These are phyloP conservation scores for Phylloscopus trochiloides DNA, from an alignment of 2,113 vertebrate genomes.

Conservation along the genomic window DNA sequence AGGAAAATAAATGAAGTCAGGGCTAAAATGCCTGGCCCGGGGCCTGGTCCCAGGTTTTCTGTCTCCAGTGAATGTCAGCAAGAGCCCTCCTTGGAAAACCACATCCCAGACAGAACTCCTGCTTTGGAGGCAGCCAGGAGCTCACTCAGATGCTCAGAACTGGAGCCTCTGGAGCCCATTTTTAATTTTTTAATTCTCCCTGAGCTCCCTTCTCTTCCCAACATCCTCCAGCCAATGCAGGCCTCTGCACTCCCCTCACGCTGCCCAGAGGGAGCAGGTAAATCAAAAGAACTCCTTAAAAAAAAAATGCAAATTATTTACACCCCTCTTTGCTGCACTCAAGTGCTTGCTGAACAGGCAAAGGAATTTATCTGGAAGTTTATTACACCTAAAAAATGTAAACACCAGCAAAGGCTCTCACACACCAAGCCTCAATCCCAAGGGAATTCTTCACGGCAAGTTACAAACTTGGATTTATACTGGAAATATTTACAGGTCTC, in stretches of 20 bases:
- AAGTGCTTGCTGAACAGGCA: fast-evolving
- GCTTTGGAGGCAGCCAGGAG: neutral
- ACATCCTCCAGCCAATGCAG: neutral
- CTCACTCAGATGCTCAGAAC: neutral
- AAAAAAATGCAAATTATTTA: neutral
- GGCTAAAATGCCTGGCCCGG: neutral
- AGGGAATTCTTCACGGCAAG: neutral
- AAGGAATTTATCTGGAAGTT: neutral
- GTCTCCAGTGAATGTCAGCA: neutral
- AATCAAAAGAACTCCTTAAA: neutral
- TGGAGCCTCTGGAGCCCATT: neutral
- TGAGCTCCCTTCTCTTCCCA: neutral
- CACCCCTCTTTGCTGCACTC: neutral
- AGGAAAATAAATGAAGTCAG: conserved; percentile 28
- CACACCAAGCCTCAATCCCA: neutral
- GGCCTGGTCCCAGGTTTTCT: neutral
- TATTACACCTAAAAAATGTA: neutral
- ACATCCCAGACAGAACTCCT: neutral
- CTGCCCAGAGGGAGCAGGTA: neutral
- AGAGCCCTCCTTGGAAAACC: neutral
- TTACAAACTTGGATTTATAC: neutral
- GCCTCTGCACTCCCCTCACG: fast-evolving
- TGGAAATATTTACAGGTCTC: conserved; percentile 4
- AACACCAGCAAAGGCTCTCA: neutral
- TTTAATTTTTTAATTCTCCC: neutral